Percentiles rank a stretch among this genome's conserved stretches.
Conservation (phyloP, 2,888 invertebrate genomes). For the Cybosia mesomella region DNA sequence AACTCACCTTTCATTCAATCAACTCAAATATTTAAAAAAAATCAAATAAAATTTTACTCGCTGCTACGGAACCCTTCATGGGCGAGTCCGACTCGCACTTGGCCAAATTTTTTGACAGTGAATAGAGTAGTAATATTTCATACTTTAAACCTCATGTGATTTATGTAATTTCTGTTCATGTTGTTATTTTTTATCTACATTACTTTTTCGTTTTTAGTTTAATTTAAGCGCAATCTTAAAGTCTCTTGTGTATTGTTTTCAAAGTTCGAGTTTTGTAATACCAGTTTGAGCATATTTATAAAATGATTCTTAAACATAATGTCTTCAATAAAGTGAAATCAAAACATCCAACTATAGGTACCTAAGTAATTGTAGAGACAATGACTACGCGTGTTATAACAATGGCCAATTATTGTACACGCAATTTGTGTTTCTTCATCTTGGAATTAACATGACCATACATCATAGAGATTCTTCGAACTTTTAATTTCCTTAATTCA, state of each 20-base stretch:
- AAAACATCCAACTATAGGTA: slow-evolving; percentile 30
- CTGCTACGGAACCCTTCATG: no score
- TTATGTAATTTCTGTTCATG: no score
- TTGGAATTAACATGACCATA: slow-evolving; percentile 37
- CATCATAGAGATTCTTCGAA: slow-evolving; percentile 15
- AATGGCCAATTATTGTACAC: slow-evolving; percentile 42
- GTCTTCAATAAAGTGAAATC: slow-evolving; percentile 30
- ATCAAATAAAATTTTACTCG: no score
- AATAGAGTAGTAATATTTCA: no score
- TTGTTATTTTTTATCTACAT: no score
- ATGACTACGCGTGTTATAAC: slow-evolving; percentile 43
- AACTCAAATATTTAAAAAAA: no score
- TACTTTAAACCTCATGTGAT: no score
- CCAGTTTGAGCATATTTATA: background rate
- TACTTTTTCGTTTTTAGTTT: no score
- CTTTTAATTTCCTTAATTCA: slow-evolving; percentile 17
- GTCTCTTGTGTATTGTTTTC: background rate
- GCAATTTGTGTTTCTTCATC: slow-evolving; percentile 36
- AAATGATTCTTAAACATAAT: background rate
- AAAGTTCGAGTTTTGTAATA: background rate
- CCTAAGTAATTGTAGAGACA: slow-evolving; percentile 29
- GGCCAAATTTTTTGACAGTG: no score
- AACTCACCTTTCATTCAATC: no score
- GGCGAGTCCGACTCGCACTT: no score
- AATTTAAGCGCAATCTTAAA: background rate